These are phyloP conservation scores for Oceanites oceanicus DNA, from an alignment of 2,113 vertebrate genomes.

Conservation along the genomic window DNA sequence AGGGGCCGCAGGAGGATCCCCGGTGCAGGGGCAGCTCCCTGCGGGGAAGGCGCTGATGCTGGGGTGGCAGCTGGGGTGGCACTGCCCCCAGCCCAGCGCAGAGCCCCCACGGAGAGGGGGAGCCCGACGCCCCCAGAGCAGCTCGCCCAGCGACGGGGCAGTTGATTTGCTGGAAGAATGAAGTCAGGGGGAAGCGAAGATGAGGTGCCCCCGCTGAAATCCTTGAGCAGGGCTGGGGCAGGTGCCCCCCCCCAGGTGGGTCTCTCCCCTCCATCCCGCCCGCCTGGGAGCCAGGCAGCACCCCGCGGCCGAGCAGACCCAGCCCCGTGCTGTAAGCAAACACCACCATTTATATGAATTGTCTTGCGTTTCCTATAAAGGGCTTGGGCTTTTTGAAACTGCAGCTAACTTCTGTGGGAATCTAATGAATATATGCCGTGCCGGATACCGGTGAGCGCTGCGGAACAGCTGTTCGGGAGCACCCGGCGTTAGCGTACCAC, in stretches of 20 bases:
- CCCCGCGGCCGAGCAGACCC: background rate
- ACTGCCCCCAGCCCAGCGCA: background rate
- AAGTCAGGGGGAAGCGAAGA: background rate
- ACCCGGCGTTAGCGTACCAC: rapidly evolving
- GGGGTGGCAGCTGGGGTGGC: background rate
- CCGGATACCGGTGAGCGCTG: rapidly evolving
- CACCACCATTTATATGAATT: background rate
- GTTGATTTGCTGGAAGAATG: background rate
- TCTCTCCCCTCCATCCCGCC: rapidly evolving
- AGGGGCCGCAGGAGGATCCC: background rate
- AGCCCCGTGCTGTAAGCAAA: background rate
- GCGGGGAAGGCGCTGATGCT: too few relatives aligned
- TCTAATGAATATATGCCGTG: background rate
- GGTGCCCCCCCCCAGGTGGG: background rate
- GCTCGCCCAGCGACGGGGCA: background rate
- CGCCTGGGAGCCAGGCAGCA: background rate
- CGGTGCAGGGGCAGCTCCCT: background rate
- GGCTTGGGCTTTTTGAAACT: background rate
- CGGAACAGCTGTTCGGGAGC: background rate
- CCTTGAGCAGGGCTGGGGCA: background rate
- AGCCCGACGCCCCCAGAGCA: background rate
- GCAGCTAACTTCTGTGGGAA: background rate
- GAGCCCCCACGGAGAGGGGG: background rate
- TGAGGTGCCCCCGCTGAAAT: background rate
- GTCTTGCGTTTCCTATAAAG: background rate